A percentile compares a stretch with the other conserved stretches of the same genome.
Conservation (phyloP, 2,797 vertebrate genomes). For the Parauchenoglanis punctatus region DNA sequence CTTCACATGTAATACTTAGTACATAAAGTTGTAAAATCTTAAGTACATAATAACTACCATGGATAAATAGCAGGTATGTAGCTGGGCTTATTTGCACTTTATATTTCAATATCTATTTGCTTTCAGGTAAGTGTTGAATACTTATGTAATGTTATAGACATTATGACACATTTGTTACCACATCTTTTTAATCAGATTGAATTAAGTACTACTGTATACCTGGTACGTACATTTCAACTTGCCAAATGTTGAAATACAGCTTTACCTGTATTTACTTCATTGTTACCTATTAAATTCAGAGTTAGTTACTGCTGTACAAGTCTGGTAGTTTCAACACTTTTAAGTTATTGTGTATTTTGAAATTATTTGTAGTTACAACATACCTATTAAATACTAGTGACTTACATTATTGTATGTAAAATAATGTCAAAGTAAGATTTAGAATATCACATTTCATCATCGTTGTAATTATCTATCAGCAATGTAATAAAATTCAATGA, state of each 20-base stretch:
- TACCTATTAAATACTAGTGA: background rate
- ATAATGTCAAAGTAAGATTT: background rate
- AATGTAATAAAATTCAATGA: background rate
- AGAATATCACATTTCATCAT: background rate
- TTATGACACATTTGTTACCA: background rate
- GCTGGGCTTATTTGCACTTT: background rate
- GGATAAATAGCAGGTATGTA: background rate
- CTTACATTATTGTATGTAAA: background rate
- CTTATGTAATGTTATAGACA: background rate
- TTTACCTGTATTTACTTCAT: no score
- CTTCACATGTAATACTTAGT: background rate
- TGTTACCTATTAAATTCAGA: background rate
- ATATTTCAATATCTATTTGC: background rate
- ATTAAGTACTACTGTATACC: no score
- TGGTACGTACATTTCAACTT: background rate
- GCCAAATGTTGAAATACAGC: background rate
- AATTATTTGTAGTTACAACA: background rate
- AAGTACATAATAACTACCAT: background rate
- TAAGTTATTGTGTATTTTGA: background rate
- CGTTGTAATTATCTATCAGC: background rate
- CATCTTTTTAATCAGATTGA: background rate
- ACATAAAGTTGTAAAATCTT: background rate
- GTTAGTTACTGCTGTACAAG: background rate
- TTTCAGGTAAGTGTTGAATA: background rate
- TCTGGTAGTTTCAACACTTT: background rate